A percentile compares a stretch with the other conserved stretches of the same genome.
These are phyloP conservation scores for Nothocercus julius DNA, from an alignment of 2,113 vertebrate species.

Conservation along the genomic window DNA sequence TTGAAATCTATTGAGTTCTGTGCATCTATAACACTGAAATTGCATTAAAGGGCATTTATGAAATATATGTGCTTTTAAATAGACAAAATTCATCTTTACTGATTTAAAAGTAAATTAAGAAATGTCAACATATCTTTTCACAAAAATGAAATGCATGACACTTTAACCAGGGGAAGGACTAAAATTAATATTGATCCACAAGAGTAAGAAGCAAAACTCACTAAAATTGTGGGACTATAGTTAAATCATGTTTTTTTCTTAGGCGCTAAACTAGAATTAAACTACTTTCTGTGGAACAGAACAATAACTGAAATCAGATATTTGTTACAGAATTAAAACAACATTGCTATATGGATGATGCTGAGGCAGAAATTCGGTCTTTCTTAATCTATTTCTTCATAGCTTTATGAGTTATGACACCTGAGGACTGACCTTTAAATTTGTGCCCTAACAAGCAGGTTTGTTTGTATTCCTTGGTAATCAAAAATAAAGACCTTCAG, in stretches of 20 bases:
- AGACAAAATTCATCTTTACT: neutral
- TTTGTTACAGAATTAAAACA: constrained; percentile 40
- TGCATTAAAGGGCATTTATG: neutral
- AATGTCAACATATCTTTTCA: neutral
- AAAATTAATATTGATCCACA: neutral
- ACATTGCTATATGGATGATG: neutral
- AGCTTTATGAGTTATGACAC: constrained; percentile 57
- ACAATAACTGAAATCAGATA: constrained; percentile 32
- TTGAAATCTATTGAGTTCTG: neutral
- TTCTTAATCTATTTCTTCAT: constrained; percentile 44
- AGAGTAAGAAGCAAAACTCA: neutral
- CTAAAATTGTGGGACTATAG: neutral
- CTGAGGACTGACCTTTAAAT: constrained; percentile 58
- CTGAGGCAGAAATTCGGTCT: constrained; percentile 40
- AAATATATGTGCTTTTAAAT: constrained; percentile 27
- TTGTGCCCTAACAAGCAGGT: constrained; percentile 53
- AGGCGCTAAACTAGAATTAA: constrained; percentile 5
- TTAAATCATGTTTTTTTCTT: neutral
- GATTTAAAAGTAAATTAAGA: constrained; percentile 15
- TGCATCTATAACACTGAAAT: neutral
- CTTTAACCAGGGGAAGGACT: neutral
- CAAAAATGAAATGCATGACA: neutral
- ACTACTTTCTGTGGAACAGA: constrained; percentile 20
- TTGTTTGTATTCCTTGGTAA: constrained; percentile 37
- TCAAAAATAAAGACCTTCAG: constrained; percentile 51